Evolutionary conservation across 2,888 invertebrate species (phyloP), one percentile per base, ranked within the genome.

Genomic region (Perizoma flavofasciatum): DNA sequence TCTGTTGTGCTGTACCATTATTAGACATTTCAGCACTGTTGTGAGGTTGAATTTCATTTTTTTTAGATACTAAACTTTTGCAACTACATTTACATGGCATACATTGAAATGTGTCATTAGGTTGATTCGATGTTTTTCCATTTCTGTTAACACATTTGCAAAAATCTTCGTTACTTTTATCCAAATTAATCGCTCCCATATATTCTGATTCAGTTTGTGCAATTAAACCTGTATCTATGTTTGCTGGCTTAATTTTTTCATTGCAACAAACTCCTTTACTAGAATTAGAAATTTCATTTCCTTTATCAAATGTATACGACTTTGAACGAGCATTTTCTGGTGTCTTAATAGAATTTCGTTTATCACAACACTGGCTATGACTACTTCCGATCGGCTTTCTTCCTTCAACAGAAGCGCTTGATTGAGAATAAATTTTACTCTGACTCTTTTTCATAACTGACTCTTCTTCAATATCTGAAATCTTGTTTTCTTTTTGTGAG

Each of bases 111-210:
- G 59, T 59, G 52, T 50, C 57, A 49, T 62, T 47, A 35, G 49
- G 59, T 41, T 9, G 43, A 6, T 47, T 39, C 35, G 53, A 55
- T 49, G 55, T 51, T 32, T 55, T 57, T 52, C 49, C 49, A 35
- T 50, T 66, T 22, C 57, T 54, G 22, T 63, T 63, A 11, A 61
- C 46, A 71, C 77, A 78, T 70, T 79, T 81, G 66, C 76, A 79
- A 50, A 66, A 45, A 49, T 73, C 72, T 59, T 86, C 82, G 63
- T 77, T 77, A 69, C 84, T 86, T 74, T 83, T 87, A 47, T 89
- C 85, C 56, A 88, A 78, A 78, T 85, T 83, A 32, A 88, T 68
- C 10, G 77, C 75, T 35, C 82, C 84, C 66, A 89, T 84, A 64
- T 85, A 88, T 70, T 83, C 84, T 39, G 88, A 88, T 64, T 78